Percentiles rank a stretch among this genome's conserved stretches.
Conservation (phyloP, 2,888 invertebrate genomes). For the Lissocephala sabroskyi region DNA sequence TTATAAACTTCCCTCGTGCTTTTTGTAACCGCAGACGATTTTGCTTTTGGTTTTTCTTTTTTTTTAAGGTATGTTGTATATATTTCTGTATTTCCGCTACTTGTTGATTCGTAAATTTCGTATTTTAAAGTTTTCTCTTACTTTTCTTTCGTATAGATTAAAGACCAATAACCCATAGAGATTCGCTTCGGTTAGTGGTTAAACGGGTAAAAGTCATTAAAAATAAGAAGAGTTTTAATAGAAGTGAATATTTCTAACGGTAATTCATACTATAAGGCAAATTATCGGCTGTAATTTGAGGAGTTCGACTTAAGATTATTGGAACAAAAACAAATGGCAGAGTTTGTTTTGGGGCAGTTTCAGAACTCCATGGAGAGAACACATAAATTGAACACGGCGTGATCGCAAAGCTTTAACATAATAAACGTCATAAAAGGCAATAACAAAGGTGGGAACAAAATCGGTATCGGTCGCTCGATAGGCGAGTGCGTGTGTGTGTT, state of each 20-base stretch:
- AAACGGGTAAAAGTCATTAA: too few relatives aligned
- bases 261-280: conserved; percentile 69
- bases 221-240: too few relatives aligned
- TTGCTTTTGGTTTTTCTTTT: conserved; percentile 25
- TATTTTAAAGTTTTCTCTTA: conserved; percentile 13
- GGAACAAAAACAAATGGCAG: conserved; percentile 42
- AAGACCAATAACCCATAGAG: too few relatives aligned
- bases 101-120: too few relatives aligned
- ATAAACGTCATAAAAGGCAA: too few relatives aligned
- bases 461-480: too few relatives aligned
- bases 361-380: background rate
- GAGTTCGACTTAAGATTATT: conserved; percentile 4
- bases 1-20: conserved; percentile 13
- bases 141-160: too few relatives aligned
- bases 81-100: conserved; percentile 28
- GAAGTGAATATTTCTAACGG: conserved; percentile 26
- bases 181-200: too few relatives aligned
- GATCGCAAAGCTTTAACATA: too few relatives aligned
- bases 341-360: conserved; percentile 38
- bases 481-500: too few relatives aligned
- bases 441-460: too few relatives aligned
- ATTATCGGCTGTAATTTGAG: conserved; percentile 52
- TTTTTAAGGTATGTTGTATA: conserved; percentile 41
- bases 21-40: conserved; percentile 17
- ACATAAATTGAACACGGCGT: conserved; percentile 24